Conservation (phyloP, 30 jellyfish, hydroid and myxozoan genomes). For the Hydractinia symbiolongicarpus region DNA sequence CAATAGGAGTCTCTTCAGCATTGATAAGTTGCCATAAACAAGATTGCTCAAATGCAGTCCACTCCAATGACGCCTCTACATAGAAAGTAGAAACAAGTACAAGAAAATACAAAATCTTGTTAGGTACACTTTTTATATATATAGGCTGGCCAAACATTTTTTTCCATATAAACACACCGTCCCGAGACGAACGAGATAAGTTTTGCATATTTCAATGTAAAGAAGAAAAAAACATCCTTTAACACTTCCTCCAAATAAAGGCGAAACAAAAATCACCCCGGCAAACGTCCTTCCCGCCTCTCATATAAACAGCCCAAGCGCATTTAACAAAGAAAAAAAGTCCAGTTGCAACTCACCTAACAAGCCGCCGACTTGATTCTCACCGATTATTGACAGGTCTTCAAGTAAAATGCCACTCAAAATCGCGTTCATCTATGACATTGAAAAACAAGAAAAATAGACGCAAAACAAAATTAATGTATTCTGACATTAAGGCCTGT, state of each 20-base stretch:
- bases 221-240: too few relatives aligned
- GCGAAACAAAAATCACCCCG: neutral
- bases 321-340: too few relatives aligned
- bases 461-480: too few relatives aligned
- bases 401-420: constrained; percentile 54
- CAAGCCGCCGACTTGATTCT: constrained; percentile 77
- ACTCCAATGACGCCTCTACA: constrained; percentile 57
- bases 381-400: constrained; percentile 64
- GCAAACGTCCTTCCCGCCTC: neutral
- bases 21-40: constrained; percentile 76
- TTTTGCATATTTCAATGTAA: too few relatives aligned
- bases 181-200: too few relatives aligned
- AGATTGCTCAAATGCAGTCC: constrained; percentile 84
- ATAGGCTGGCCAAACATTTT: too few relatives aligned
- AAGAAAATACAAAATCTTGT: neutral
- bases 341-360: constrained; percentile 31
- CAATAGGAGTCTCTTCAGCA: constrained; percentile 93
- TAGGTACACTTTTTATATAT: neutral
- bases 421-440: constrained; percentile 48
- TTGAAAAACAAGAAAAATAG: neutral
- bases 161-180: too few relatives aligned
- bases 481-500: too few relatives aligned
- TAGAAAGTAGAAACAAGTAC: too few relatives aligned
- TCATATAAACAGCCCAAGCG: too few relatives aligned
- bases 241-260: neutral